Conservation (phyloP, 2,797 vertebrate genomes). For the Argentina silus region DNA sequence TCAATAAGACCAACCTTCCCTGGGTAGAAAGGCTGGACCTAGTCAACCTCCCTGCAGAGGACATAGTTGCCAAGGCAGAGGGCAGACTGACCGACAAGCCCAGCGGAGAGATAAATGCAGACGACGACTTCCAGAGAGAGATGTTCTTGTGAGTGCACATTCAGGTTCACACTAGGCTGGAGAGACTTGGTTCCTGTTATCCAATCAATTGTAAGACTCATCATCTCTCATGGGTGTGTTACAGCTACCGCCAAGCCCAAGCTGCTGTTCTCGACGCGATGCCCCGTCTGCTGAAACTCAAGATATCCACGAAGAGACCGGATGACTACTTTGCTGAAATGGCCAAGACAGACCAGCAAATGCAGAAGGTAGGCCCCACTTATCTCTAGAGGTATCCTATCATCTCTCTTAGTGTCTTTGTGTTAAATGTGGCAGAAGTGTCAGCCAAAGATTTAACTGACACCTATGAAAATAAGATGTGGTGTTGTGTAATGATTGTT, state of each 20-base stretch:
- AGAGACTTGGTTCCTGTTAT: not conserved
- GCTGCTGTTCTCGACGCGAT: slow-evolving; percentile 87
- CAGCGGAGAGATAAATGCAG: slow-evolving; percentile 76
- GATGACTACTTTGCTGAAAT: slow-evolving; percentile 99
- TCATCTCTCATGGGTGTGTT: not conserved
- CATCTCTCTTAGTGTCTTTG: not conserved
- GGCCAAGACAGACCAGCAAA: slow-evolving; percentile 97
- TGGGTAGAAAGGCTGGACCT: slow-evolving; percentile 93
- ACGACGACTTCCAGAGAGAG: slow-evolving; percentile 95
- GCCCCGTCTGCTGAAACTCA: slow-evolving; percentile 81
- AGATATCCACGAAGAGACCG: slow-evolving; percentile 88
- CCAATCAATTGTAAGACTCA: not conserved
- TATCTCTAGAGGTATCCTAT: not conserved
- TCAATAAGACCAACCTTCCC: slow-evolving; percentile 78
- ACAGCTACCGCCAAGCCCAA: slow-evolving; percentile 93
- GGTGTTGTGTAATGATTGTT: not conserved
- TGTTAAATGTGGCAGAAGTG: not conserved
- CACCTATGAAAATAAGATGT: not conserved
- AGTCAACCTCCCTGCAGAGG: slow-evolving; percentile 75
- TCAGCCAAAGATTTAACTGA: not conserved
- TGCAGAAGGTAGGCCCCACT: slow-evolving; percentile 89
- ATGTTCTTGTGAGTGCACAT: slow-evolving; percentile 90
- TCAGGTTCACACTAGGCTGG: not conserved
- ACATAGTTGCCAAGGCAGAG: slow-evolving; percentile 57
- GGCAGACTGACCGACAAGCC: slow-evolving; percentile 40